phyloP scores from a whole-genome alignment of 2,888 invertebrate genomes.

The Diogma glabrata region DNA sequence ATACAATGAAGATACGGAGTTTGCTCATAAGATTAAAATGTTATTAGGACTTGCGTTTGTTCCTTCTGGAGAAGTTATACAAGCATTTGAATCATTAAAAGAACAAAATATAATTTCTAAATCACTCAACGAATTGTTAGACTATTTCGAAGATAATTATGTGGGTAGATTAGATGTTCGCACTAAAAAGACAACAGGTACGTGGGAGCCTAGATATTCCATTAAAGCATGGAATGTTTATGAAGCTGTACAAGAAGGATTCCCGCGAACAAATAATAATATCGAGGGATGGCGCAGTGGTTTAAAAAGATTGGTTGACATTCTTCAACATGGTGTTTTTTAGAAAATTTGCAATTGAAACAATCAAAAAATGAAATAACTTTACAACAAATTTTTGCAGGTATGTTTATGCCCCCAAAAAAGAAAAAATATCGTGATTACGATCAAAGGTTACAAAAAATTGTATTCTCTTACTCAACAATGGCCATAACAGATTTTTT shows the following conservation, averaged over 20 bases:
- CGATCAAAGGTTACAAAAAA: neutral
- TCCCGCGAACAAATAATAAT: neutral
- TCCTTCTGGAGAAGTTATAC: neutral
- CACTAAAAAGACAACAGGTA: neutral
- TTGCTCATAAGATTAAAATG: neutral
- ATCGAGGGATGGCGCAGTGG: neutral
- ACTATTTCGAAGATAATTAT: neutral
- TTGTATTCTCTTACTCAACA: neutral
- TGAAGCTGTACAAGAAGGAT: neutral
- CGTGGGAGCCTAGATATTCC: neutral
- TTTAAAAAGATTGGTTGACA: neutral
- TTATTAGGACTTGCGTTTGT: neutral
- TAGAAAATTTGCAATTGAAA: constrained; percentile 1
- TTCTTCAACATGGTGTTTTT: neutral
- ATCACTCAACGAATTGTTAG: neutral
- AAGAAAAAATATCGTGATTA: neutral
- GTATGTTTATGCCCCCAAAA: neutral
- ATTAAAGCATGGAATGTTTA: neutral
- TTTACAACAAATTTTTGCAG: neutral
- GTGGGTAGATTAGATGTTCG: neutral
- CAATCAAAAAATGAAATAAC: neutral
- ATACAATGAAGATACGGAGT: neutral
- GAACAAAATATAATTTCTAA: neutral
- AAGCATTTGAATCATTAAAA: neutral
- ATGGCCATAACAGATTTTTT: neutral